These are phyloP conservation scores for Eidolon helvum DNA, from an alignment of 2,113 vertebrate species.

Conservation along the genomic window DNA sequence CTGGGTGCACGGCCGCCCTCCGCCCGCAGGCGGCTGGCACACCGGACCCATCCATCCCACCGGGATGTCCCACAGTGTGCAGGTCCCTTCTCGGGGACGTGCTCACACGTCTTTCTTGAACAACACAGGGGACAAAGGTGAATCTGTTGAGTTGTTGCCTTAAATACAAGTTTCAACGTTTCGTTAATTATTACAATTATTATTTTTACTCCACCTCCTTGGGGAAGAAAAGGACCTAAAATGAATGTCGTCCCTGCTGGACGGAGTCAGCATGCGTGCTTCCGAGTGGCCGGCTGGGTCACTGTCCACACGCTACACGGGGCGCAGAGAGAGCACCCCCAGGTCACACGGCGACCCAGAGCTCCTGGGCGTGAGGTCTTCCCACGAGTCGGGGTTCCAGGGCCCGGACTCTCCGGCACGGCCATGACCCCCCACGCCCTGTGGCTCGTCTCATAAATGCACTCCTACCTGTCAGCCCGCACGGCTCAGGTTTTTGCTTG, in stretches of 20 bases:
- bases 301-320: not conserved
- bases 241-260: not conserved
- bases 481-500: not conserved
- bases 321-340: accelerated
- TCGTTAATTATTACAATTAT: not conserved
- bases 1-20: not conserved
- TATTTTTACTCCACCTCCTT: not conserved
- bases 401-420: not conserved
- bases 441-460: not conserved
- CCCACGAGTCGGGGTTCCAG: accelerated
- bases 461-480: not conserved
- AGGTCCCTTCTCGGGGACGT: not conserved
- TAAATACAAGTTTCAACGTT: not conserved
- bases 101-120: not conserved
- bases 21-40: too few relatives aligned
- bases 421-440: not conserved
- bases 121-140: not conserved
- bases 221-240: not conserved
- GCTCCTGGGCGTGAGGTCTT: not conserved
- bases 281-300: not conserved
- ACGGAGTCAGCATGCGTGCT: not conserved
- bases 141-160: not conserved
- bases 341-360: accelerated
- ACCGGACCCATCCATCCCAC: not conserved
- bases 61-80: not conserved